Conservation (phyloP, 2,797 vertebrate species). For the Delichon dasypus region DNA sequence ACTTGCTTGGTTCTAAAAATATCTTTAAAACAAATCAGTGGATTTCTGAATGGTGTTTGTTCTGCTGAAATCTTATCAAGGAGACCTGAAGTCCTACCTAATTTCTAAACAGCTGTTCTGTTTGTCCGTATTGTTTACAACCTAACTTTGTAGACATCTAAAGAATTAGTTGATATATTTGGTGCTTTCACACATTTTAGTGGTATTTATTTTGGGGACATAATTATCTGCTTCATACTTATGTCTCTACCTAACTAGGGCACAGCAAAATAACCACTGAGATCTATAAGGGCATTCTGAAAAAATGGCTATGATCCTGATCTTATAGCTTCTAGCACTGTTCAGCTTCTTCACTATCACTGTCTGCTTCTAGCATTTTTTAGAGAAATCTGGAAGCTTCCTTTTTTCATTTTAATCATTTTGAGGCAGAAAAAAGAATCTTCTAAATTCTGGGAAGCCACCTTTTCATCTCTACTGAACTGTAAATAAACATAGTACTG, state of each 20-base stretch:
- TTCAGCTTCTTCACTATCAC: not conserved
- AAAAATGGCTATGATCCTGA: not conserved
- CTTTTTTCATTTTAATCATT: not conserved
- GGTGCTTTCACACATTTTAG: not conserved
- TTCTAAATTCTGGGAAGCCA: not conserved
- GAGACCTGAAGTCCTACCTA: not conserved
- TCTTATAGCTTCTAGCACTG: not conserved
- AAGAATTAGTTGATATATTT: not conserved
- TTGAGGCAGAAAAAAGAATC: not conserved
- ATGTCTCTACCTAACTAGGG: not conserved
- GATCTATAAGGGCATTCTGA: not conserved
- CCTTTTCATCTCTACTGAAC: not conserved
- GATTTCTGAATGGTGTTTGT: not conserved
- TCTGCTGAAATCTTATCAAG: not conserved
- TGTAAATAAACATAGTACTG: not conserved
- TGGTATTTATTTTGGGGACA: not conserved
- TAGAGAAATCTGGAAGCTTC: not conserved
- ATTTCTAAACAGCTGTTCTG: not conserved
- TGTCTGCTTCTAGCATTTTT: not conserved
- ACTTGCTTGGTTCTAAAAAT: constrained; percentile 9
- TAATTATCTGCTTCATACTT: not conserved
- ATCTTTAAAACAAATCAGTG: not conserved
- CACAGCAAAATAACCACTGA: not conserved
- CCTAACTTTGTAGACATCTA: not conserved
- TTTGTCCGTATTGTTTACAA: not conserved